Conservation (phyloP, 2,113 vertebrate species). For the Chaenogobius annularis region DNA sequence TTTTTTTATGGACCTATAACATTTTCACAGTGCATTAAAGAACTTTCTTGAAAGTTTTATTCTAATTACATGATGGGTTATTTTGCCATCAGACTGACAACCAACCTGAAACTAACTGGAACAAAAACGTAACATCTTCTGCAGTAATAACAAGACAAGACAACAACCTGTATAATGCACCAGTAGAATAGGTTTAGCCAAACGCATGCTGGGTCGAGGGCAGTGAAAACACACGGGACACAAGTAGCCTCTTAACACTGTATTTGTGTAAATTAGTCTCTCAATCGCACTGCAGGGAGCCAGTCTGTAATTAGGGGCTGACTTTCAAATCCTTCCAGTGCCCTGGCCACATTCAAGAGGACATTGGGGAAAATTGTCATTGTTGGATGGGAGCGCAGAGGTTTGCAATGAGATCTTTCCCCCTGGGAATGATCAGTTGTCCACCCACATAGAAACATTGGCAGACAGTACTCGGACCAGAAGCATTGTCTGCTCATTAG, state of each 20-base stretch:
- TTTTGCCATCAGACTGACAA: not conserved
- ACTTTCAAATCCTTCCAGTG: constrained; percentile 37
- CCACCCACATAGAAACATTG: constrained; percentile 35
- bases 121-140: not conserved
- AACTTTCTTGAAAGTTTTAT: not conserved
- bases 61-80: not conserved
- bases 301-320: constrained; percentile 56
- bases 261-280: constrained; percentile 44
- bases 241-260: constrained; percentile 34
- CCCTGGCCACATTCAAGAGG: constrained; percentile 36
- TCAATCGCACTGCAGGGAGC: constrained; percentile 48
- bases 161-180: constrained; percentile 11
- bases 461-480: constrained; percentile 38
- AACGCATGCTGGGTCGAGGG: not conserved
- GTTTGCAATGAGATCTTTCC: constrained; percentile 30
- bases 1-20: not conserved
- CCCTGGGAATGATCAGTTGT: constrained; percentile 35
- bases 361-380: constrained; percentile 22
- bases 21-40: not conserved
- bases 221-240: constrained; percentile 13
- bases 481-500: constrained; percentile 49
- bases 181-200: not conserved
- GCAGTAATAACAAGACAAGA: constrained; percentile 22
- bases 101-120: not conserved
- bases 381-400: constrained; percentile 14